These are phyloP conservation scores for Grantiella picta DNA, from an alignment of 2,113 vertebrate species.

Conservation along the genomic window DNA sequence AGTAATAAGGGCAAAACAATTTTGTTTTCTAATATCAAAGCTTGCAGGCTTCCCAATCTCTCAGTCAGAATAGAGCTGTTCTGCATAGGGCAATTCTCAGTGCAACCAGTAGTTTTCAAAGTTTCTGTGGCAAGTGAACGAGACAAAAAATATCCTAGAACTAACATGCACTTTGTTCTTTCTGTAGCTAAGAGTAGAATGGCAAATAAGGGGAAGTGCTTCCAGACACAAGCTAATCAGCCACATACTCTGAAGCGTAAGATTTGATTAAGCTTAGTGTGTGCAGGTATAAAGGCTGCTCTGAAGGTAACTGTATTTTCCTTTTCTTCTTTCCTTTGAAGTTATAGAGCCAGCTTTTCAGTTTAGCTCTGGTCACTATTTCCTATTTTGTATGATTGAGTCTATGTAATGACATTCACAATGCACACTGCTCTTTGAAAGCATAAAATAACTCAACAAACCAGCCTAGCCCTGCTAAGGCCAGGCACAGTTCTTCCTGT, in stretches of 20 bases:
- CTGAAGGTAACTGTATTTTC: conserved; percentile 11
- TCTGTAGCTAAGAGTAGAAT: not conserved
- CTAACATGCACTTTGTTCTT: not conserved
- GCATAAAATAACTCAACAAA: not conserved
- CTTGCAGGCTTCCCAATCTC: not conserved
- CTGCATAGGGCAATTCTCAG: not conserved
- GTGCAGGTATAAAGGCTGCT: not conserved
- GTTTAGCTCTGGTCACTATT: not conserved
- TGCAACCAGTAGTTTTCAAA: not conserved
- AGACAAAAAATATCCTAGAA: not conserved
- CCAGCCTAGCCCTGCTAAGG: not conserved
- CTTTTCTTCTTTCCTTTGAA: conserved; percentile 46
- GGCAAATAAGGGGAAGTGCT: conserved; percentile 16
- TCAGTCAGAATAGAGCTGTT: not conserved
- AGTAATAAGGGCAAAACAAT: not conserved
- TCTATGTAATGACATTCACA: not conserved
- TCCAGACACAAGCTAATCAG: conserved; percentile 37
- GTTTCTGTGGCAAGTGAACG: not conserved
- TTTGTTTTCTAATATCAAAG: not conserved
- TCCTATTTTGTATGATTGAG: conserved; percentile 13
- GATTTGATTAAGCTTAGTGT: conserved; percentile 45
- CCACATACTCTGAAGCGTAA: conserved; percentile 24
- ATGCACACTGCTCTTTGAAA: not conserved
- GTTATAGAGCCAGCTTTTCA: not conserved
- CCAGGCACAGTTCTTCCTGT: not conserved